Percentiles rank a stretch among this genome's conserved stretches.
These are phyloP conservation scores for Ptychobarbus kaznakovi DNA, from an alignment of 2,797 vertebrate species.

Conservation along the genomic window DNA sequence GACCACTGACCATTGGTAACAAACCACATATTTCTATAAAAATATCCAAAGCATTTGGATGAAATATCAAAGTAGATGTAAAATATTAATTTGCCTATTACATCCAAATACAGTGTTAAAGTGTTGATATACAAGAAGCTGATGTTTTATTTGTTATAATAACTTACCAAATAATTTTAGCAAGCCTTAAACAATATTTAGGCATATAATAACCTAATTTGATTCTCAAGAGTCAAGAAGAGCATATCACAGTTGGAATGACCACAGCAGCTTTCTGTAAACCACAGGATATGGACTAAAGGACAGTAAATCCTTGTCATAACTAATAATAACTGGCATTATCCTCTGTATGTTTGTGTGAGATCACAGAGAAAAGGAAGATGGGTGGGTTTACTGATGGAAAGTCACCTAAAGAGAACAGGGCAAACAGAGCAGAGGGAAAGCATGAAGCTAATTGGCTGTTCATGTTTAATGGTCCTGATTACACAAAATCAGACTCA, in stretches of 20 bases:
- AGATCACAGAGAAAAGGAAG: not conserved
- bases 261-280: not conserved
- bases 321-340: conserved; percentile 6
- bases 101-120: not conserved
- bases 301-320: not conserved
- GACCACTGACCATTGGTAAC: not conserved
- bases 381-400: conserved; percentile 5
- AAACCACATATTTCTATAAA: not conserved
- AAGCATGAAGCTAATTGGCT: not conserved
- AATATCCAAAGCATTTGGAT: not conserved
- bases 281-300: not conserved
- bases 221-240: not conserved
- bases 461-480: not conserved
- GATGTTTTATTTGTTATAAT: not conserved
- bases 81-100: not conserved
- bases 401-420: not conserved
- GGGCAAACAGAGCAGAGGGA: not conserved
- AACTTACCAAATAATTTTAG: not conserved
- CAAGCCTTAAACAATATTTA: not conserved
- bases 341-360: not conserved
- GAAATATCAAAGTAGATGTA: not conserved
- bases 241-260: not conserved
- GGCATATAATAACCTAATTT: not conserved
- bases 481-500: not conserved
- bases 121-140: not conserved